A percentile compares a stretch with the other conserved stretches of the same genome.
Evolutionary conservation across 2,797 vertebrate genomes (phyloP).

Genomic region (Aratinga solstitialis): DNA sequence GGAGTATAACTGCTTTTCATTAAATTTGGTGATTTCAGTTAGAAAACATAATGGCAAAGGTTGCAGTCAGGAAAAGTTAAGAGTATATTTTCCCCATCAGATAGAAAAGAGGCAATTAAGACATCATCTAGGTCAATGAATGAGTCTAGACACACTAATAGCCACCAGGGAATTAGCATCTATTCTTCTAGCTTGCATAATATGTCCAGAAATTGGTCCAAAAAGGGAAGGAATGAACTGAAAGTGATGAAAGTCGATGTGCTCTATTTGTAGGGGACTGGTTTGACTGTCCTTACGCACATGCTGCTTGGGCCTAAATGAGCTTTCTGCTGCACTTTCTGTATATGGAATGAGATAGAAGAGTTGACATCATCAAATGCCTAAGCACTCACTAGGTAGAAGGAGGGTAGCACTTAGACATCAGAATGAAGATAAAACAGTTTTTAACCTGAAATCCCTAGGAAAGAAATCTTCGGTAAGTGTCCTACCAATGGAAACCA

Average conservation of each 20-base stretch:
- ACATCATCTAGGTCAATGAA: slow-evolving; percentile 58
- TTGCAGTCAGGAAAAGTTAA: neutral
- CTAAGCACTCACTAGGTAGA: neutral
- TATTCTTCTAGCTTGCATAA: slow-evolving; percentile 22
- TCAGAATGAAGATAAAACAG: neutral
- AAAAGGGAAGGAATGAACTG: slow-evolving; percentile 29
- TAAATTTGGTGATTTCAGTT: neutral
- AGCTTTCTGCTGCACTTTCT: neutral
- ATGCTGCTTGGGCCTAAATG: neutral
- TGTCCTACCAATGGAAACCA: neutral
- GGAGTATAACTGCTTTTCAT: neutral
- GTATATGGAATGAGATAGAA: neutral
- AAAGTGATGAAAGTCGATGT: neutral
- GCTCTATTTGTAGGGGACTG: slow-evolving; percentile 11
- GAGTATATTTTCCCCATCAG: slow-evolving; percentile 9
- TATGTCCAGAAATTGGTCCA: slow-evolving; percentile 2
- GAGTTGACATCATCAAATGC: neutral
- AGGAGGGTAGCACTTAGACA: neutral
- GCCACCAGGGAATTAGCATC: slow-evolving; percentile 2
- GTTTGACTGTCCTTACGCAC: neutral
- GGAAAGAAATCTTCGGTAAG: neutral
- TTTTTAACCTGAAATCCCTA: neutral
- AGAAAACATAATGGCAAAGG: neutral
- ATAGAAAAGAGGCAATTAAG: slow-evolving; percentile 52
- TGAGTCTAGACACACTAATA: slow-evolving; percentile 62